phyloP scores from a whole-genome alignment of 2,797 vertebrate genomes.

The Todus mexicanus region DNA sequence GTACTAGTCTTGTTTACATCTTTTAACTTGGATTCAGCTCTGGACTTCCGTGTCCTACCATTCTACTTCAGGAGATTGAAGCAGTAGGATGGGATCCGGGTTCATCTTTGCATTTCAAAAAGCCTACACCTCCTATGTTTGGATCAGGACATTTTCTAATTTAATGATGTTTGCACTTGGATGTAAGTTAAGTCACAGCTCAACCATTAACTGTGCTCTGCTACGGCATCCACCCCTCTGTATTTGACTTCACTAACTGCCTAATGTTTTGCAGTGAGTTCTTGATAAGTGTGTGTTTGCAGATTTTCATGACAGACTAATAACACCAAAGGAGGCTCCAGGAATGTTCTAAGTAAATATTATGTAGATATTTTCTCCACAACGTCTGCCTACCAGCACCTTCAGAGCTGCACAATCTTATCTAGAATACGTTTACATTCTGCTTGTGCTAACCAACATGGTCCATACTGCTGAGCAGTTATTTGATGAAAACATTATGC shows the following conservation, averaged over 20 bases:
- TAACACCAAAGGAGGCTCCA: conserved; percentile 37
- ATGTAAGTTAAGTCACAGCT: conserved; percentile 42
- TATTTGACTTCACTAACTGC: conserved; percentile 20
- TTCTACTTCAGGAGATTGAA: neutral
- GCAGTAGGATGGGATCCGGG: neutral
- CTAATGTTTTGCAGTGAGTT: conserved; percentile 28
- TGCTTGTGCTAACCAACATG: neutral
- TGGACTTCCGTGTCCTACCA: neutral
- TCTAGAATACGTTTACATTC: neutral
- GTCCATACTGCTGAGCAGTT: neutral
- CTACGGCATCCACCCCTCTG: neutral
- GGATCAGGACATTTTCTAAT: conserved; percentile 14
- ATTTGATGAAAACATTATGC: conserved; percentile 5
- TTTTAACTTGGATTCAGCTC: neutral
- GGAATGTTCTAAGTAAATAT: conserved; percentile 32
- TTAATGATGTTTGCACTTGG: conserved; percentile 37
- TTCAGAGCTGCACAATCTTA: conserved; percentile 15
- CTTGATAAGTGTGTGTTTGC: conserved; percentile 32
- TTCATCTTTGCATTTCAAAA: neutral
- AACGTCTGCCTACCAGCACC: neutral
- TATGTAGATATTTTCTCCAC: conserved; percentile 40
- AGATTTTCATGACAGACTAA: conserved; percentile 47
- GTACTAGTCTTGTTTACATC: neutral
- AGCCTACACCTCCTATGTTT: neutral
- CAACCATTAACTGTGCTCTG: conserved; percentile 15